A percentile compares a stretch with the other conserved stretches of the same genome.
Conservation (phyloP, 2,888 invertebrate species). For the Ommatoiulus sabulosus region DNA sequence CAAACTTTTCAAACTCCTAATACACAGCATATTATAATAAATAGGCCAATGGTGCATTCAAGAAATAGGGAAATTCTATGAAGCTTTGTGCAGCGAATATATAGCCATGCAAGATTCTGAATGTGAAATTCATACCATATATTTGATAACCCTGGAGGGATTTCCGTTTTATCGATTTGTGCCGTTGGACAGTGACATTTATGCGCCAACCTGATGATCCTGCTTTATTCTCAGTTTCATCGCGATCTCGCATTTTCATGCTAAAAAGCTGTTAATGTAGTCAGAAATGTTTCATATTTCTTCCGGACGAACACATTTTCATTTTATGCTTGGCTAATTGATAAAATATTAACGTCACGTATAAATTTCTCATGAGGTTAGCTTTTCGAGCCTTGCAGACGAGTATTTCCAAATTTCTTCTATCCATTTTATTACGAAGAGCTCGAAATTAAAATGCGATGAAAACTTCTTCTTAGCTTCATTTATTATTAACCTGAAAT, state of each 20-base stretch:
- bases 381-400: neutral
- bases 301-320: neutral
- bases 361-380: neutral
- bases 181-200: constrained; percentile 17
- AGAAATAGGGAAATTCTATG: neutral
- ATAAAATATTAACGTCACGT: neutral
- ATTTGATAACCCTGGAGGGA: neutral
- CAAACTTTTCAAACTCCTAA: neutral
- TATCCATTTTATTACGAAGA: neutral
- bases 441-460: neutral
- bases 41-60: neutral
- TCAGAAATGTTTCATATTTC: neutral
- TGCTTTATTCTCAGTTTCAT: neutral
- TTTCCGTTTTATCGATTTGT: constrained; percentile 22
- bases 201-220: neutral
- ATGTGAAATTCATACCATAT: neutral
- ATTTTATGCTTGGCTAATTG: neutral
- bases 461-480: neutral
- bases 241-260: constrained; percentile 2
- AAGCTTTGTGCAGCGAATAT: neutral
- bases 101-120: neutral
- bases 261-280: neutral
- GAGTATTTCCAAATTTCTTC: neutral
- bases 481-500: constrained; percentile 5
- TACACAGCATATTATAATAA: neutral